These are phyloP conservation scores for Linnaemya tessellans DNA, from an alignment of 2,888 invertebrate species.

Conservation along the genomic window DNA sequence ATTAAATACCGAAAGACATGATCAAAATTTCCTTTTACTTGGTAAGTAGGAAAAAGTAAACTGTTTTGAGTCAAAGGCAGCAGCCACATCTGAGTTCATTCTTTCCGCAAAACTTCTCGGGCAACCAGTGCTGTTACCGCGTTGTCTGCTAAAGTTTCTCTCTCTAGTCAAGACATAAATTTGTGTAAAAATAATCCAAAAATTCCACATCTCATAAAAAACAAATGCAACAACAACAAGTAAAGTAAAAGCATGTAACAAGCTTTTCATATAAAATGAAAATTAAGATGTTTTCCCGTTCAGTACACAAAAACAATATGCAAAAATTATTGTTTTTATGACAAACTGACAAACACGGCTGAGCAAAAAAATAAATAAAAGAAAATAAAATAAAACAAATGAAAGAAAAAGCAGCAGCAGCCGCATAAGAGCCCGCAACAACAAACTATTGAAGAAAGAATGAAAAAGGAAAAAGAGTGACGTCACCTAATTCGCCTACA, in stretches of 20 bases:
- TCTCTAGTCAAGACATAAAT: conserved; percentile 17
- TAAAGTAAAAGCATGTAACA: conserved; percentile 23
- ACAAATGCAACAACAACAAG: conserved; percentile 16
- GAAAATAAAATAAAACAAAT: conserved; percentile 5
- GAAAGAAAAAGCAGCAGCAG: conserved; percentile 37
- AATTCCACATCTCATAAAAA: conserved; percentile 44
- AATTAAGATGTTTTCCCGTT: conserved; percentile 72
- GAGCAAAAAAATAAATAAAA: conserved; percentile 22
- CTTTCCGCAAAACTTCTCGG: conserved; percentile 17
- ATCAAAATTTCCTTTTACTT: too few species aligned
- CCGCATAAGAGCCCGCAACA: conserved; percentile 18
- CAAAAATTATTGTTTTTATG: conserved; percentile 73
- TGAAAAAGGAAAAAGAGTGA: conserved; percentile 50
- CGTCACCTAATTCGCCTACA: conserved; percentile 72
- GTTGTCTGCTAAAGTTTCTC: conserved; percentile 52
- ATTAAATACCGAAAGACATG: too few species aligned
- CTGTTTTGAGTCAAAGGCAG: too few species aligned
- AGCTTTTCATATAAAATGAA: conserved; percentile 57
- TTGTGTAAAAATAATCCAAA: conserved; percentile 38
- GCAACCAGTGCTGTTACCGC: conserved; percentile 37
- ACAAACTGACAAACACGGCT: conserved; percentile 67
- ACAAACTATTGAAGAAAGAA: conserved; percentile 1
- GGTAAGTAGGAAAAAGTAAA: too few species aligned
- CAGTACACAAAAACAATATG: conserved; percentile 72
- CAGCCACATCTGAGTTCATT: too few species aligned